Base-by-base conservation (phyloP, 2,888 invertebrate species). In the Apodemia duryi region DNA sequence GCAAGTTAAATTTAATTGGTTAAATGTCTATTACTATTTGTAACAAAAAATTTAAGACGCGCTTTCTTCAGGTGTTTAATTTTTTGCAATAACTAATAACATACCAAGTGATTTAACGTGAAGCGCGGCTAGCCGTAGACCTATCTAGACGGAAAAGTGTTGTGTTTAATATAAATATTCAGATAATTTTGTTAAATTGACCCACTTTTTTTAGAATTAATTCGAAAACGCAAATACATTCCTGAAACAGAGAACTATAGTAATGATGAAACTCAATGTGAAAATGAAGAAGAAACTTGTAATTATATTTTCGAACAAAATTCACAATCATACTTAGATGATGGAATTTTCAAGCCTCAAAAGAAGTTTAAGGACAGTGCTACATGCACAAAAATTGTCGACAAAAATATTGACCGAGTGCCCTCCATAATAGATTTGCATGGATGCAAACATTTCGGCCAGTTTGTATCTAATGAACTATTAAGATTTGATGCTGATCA, bases 11-110 rank as follows among this genome's bases (percentile, higher is more conserved):
- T 41, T 41, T 41, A 41, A 41, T 41, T 41, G 41, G 41, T 41
- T 41, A 41, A 41, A 41, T 41, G 41, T 41, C 41, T 41, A 41
- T 41, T 41, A 41, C 41, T 41, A 41, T 41, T 41, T 41, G 41
- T 41, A 41, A 41, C 7, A 41, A 9, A 63, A 63, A 51, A 46
- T 63, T 63, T 28, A 63, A 28, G 63, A 63, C 51, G 63, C 63
- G 63, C 46, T 49, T 63, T 63, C 46, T n/a, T 41, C 41, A 41
- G 41, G 41, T 41, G 41, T 41, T 41, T 41, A 57, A 57, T 57
- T 10, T 54, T 29, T 54, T 29, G 21, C 9, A 54, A 21, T 54
- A 54, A 21, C n/a, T 52, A 52, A 21, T 52, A 52, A 21, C 28
- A n/a, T 11, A 54, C 29, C 21, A 28, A 54, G 54, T 29, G 41